A percentile compares a stretch with the other conserved stretches of the same genome.
These are phyloP conservation scores for Dastarcus helophoroides DNA, from an alignment of 2,888 invertebrate species.

Conservation along the genomic window DNA sequence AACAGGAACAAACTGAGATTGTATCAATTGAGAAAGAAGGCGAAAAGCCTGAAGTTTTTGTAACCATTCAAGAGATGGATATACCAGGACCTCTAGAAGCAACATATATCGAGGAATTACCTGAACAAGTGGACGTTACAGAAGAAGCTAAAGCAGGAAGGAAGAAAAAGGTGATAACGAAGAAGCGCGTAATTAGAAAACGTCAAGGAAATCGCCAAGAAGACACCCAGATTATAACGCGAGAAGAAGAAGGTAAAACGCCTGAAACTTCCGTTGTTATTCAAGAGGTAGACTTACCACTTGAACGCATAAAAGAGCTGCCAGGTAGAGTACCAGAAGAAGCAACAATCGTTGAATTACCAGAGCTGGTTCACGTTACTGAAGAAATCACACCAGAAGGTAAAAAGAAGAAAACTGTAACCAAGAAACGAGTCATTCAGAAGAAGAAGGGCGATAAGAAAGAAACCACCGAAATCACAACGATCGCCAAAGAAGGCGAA, in stretches of 20 bases:
- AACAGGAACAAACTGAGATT: slow-evolving; percentile 23
- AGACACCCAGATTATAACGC: slow-evolving; percentile 29
- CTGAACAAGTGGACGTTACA: slow-evolving; percentile 28
- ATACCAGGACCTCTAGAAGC: slow-evolving; percentile 29
- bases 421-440: slow-evolving; percentile 38
- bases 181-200: slow-evolving; percentile 35
- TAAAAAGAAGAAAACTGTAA: slow-evolving; percentile 17
- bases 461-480: slow-evolving; percentile 32
- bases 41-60: slow-evolving; percentile 20
- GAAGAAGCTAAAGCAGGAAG: slow-evolving; percentile 27
- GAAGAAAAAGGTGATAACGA: slow-evolving; percentile 20
- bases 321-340: slow-evolving; percentile 13
- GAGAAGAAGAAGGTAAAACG: slow-evolving; percentile 16
- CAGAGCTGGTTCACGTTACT: slow-evolving; percentile 17
- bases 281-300: slow-evolving; percentile 10
- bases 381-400: slow-evolving; percentile 16
- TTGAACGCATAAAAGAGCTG: slow-evolving; percentile 7
- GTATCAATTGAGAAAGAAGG: slow-evolving; percentile 19
- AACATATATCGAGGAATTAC: slow-evolving; percentile 26
- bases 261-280: slow-evolving; percentile 23
- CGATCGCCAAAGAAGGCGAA: slow-evolving; percentile 25
- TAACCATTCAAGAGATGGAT: slow-evolving; percentile 18
- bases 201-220: slow-evolving; percentile 30
- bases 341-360: slow-evolving; percentile 17
- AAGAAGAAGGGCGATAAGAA: slow-evolving; percentile 36